Evolutionary conservation across 2,888 invertebrate genomes (phyloP).

Genomic region (Dicycla oo): DNA sequence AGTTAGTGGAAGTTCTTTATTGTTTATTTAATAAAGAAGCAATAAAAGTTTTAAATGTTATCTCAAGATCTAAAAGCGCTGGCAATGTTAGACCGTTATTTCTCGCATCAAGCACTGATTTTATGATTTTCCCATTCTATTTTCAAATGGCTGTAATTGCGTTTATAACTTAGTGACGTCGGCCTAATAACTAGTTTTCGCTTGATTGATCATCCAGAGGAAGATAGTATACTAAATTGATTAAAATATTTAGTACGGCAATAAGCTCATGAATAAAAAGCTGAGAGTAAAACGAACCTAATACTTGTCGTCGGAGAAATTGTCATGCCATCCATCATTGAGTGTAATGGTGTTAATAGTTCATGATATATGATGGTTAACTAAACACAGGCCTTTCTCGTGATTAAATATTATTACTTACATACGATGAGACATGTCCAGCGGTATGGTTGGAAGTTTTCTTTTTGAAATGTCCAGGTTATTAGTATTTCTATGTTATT

Average conservation of each 20-base stretch:
- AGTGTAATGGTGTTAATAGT: slow-evolving; percentile 77
- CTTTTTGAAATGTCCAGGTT: slow-evolving; percentile 21
- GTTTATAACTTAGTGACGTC: slow-evolving; percentile 76
- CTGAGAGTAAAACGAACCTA: slow-evolving; percentile 77
- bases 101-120: slow-evolving; percentile 57
- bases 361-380: slow-evolving; percentile 72
- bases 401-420: slow-evolving; percentile 51
- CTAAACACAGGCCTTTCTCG: slow-evolving; percentile 56
- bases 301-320: slow-evolving; percentile 77
- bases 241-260: slow-evolving; percentile 82
- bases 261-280: slow-evolving; percentile 81
- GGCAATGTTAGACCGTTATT: slow-evolving; percentile 57
- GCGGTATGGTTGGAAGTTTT: slow-evolving; percentile 18
- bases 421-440: slow-evolving; percentile 22
- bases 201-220: slow-evolving; percentile 83
- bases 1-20: slow-evolving; percentile 56
- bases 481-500: slow-evolving; percentile 31
- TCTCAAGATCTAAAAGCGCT: slow-evolving; percentile 56
- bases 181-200: slow-evolving; percentile 79
- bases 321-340: slow-evolving; percentile 81
- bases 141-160: slow-evolving; percentile 73
- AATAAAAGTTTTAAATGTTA: slow-evolving; percentile 58
- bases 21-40: slow-evolving; percentile 58
- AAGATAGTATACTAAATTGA: slow-evolving; percentile 80
- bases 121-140: slow-evolving; percentile 73